Evolutionary conservation across 2,113 vertebrate species (phyloP).

Genomic region (Scomber scombrus): DNA sequence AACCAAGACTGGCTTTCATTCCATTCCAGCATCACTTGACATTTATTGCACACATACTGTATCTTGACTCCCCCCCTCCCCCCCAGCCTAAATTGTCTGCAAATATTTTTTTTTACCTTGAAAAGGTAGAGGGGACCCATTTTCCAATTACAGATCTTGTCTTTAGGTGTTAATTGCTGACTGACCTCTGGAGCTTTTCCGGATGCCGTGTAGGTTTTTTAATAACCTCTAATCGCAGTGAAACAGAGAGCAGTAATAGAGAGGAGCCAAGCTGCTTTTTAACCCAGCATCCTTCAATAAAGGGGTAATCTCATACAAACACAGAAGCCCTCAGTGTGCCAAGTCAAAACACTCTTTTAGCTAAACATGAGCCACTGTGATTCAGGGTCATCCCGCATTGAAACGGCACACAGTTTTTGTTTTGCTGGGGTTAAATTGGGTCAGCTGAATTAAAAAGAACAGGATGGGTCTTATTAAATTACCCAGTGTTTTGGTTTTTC

Average conservation of each 20-base stretch:
- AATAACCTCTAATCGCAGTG: slow-evolving; percentile 65
- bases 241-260: slow-evolving; percentile 62
- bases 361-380: slow-evolving; percentile 47
- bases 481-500: slow-evolving; percentile 3
- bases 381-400: slow-evolving; percentile 31
- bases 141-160: slow-evolving; percentile 76
- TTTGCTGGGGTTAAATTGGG: slow-evolving; percentile 43
- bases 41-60: slow-evolving; percentile 56
- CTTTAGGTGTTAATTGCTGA: slow-evolving; percentile 72
- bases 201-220: slow-evolving; percentile 45
- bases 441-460: slow-evolving; percentile 14
- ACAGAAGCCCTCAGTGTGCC: slow-evolving; percentile 25
- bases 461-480: slow-evolving; percentile 3
- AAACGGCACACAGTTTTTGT: slow-evolving; percentile 6
- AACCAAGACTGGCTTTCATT: slow-evolving; percentile 26
- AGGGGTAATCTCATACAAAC: slow-evolving; percentile 58
- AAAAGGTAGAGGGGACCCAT: slow-evolving; percentile 52
- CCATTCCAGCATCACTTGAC: slow-evolving; percentile 55
- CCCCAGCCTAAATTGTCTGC: slow-evolving; percentile 43
- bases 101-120: slow-evolving; percentile 38
- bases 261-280: slow-evolving; percentile 55
- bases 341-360: slow-evolving; percentile 33
- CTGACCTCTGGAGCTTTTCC: slow-evolving; percentile 64
- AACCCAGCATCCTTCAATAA: slow-evolving; percentile 51
- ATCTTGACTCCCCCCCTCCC: slow-evolving; percentile 36